Evolutionary conservation across 2,797 vertebrate species (phyloP), one percentile per base, ranked within the genome.

Genomic region (Mallotus villosus): DNA sequence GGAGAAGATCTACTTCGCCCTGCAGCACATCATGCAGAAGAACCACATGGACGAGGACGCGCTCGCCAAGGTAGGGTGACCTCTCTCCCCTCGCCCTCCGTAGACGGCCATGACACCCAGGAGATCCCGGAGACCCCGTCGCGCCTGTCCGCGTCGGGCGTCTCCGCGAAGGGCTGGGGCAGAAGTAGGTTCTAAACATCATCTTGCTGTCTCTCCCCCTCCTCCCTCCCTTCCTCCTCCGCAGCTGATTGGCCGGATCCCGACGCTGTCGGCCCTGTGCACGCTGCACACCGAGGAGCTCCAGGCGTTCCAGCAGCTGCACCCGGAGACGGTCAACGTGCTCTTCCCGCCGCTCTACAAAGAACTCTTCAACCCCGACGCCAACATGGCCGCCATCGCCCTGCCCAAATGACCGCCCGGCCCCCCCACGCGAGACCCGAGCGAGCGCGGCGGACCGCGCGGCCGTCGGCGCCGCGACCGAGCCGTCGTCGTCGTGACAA

Each of bases 1-100:
- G 91, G 97, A 99, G 91, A 99, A 98, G 90, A 99, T 99, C 87
- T 99, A 98, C 92, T 98, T 99, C 94, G 95, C 97, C 91, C 94
- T 99, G 92, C 98, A 99, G 86, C 97, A 99, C 81, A 97, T 99
- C 85, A 99, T 99, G 94, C 97, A 99, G 92, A 99, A 99, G 92
- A 99, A 99, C 91, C 98, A 99, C 87, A 95, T 99, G 81, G 97
- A 99, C 0, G 97, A 99, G 83, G 97, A 99, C 59, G 96, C 94
- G 16, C 80, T 99, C 87, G 95, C 97, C 74, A 99, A 99, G 95
- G 98, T 98, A 93, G 87, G 46, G 24, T 27, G 27, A 27, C 29
- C 17, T 5, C 25, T 5, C 25, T 12, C 5, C 17, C 25, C 14
- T 8, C 25, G 21, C 29, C 17, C 19, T 5, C 6, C n/a, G 9